These are phyloP conservation scores for Bibio marci DNA, from an alignment of 2,888 invertebrate species.

Conservation along the genomic window DNA sequence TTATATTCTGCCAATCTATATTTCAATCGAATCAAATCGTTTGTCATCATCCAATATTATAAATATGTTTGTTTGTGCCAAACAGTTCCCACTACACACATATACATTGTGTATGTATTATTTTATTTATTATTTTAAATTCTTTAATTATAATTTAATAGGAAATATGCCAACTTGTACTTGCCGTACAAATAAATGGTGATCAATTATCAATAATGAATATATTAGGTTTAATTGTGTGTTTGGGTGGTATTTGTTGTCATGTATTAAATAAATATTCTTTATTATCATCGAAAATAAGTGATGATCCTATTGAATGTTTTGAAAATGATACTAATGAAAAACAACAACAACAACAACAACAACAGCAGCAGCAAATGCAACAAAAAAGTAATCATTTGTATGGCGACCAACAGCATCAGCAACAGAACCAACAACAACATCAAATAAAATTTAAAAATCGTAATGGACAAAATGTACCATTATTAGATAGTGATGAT, in stretches of 20 bases:
- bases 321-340: not conserved
- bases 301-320: constrained; percentile 10
- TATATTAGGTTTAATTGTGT: constrained; percentile 67
- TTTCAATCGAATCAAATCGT: no score
- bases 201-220: constrained; percentile 73
- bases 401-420: not conserved
- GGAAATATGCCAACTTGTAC: constrained; percentile 82
- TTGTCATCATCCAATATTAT: no score
- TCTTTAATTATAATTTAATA: no score
- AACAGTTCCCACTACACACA: no score
- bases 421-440: not conserved
- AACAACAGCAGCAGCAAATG: no score
- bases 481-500: constrained; percentile 20
- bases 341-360: no score
- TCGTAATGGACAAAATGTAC: constrained; percentile 21
- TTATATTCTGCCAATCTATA: no score
- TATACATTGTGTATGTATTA: no score
- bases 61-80: no score
- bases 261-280: constrained; percentile 62
- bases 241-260: constrained; percentile 70
- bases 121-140: constrained; percentile 1
- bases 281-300: constrained; percentile 12
- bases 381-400: no score
- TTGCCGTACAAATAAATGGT: constrained; percentile 76
- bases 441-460: constrained; percentile 9